Evolutionary conservation across 2,888 invertebrate species (phyloP).

Genomic region (Eueremaeus valkanovi): DNA sequence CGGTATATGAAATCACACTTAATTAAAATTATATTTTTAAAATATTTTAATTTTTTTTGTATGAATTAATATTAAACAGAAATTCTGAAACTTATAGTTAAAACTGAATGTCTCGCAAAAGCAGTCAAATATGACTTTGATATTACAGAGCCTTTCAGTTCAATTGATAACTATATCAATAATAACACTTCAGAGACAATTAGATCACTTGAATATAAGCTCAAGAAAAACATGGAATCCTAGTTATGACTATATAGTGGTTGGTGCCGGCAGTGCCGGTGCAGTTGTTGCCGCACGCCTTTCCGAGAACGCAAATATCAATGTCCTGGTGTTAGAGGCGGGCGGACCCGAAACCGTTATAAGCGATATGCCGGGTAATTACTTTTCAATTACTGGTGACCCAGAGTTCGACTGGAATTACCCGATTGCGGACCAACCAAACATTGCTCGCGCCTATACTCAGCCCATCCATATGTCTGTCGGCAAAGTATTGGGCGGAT

Average conservation of each 20-base stretch:
- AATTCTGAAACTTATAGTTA: no score
- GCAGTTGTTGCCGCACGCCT: not conserved
- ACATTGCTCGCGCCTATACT: no score
- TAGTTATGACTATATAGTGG: not conserved
- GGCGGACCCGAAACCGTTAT: not conserved
- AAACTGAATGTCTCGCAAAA: no score
- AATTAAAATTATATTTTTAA: no score
- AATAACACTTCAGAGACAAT: not conserved
- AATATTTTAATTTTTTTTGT: no score
- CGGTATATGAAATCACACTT: no score
- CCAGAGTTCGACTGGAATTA: not conserved
- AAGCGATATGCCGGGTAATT: not conserved
- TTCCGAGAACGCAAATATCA: not conserved
- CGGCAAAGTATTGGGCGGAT: not conserved
- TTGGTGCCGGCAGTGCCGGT: not conserved
- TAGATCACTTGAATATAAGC: not conserved
- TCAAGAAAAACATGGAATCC: not conserved
- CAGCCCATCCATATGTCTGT: no score
- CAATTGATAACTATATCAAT: not conserved
- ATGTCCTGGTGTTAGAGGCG: not conserved
- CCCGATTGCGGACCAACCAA: no score
- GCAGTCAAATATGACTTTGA: no score
- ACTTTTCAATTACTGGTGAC: not conserved
- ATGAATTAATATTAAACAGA: no score
- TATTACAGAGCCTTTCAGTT: not conserved